These are phyloP conservation scores for Tonatia bakeri DNA, from an alignment of 2,113 vertebrate species.

Conservation along the genomic window DNA sequence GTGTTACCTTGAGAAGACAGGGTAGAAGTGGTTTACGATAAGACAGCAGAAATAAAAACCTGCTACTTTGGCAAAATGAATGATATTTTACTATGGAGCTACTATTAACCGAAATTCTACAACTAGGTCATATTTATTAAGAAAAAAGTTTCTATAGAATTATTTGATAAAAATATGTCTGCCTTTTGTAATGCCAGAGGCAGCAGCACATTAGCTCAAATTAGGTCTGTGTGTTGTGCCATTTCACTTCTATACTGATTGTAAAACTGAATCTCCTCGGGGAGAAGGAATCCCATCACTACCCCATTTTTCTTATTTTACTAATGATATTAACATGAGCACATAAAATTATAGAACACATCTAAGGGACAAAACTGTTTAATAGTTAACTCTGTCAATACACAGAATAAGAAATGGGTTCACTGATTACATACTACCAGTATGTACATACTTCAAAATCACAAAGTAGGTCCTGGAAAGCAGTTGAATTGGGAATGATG, in stretches of 20 bases:
- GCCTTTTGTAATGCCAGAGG: not conserved
- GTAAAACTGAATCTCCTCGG: not conserved
- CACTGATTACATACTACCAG: not conserved
- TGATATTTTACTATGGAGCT: not conserved
- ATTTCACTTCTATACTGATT: not conserved
- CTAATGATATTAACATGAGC: not conserved
- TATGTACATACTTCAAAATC: slow-evolving; percentile 91
- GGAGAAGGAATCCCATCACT: not conserved
- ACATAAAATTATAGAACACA: not conserved
- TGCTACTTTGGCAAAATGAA: not conserved
- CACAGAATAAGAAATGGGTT: not conserved
- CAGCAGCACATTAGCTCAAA: not conserved
- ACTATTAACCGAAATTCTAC: not conserved
- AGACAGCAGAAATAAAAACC: not conserved
- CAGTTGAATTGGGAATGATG: slow-evolving; percentile 97
- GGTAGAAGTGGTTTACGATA: not conserved
- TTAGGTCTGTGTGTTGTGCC: not conserved
- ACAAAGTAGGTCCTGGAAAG: slow-evolving; percentile 98
- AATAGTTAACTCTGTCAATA: not conserved
- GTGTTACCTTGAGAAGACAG: not conserved
- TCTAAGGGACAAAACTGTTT: not conserved
- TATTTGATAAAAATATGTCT: not conserved
- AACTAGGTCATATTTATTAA: not conserved
- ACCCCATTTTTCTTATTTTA: not conserved
- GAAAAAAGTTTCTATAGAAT: not conserved